Evolutionary conservation across 2,888 invertebrate genomes (phyloP), one percentile per base, ranked within the genome.

Genomic region (Diplolepis rosae): DNA sequence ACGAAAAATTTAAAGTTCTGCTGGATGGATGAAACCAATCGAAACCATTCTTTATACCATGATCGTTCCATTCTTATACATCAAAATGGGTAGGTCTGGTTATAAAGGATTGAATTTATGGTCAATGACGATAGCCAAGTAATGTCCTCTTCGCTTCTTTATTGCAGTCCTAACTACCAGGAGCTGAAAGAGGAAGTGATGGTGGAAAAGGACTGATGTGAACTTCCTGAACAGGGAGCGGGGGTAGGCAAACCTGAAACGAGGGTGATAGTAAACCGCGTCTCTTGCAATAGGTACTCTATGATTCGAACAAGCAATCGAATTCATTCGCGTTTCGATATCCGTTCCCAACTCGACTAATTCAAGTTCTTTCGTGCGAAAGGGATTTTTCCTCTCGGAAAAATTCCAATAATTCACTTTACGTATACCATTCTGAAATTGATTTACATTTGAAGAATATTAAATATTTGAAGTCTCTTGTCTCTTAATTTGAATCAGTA

Each of bases 221-320:
- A 61, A 61, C 61, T 39, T 39, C 61, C 61, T 54, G 30, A 32
- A 22, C n/a, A n/a, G 61, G 61, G 22, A 35, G 24, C n/a, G 39
- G 61, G 35, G 30, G 30, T 6, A 7, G 15, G 18, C 7, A 61
- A 61, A 39, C 18, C 45, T 45, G 45, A 45, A 35, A 61, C 24
- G 24, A 61, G 61, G 61, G 24, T 61, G 13, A 39, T 24, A 39
- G 39, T 39, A 61, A 61, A 39, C 39, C 61, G 39, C 24, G 39
- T 54, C 45, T 45, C 15, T 45, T 3, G 45, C 45, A 18, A 18
- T 45, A 9, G 90, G 91, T 24, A 91, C 91, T 48, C 69, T 30
- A 65, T 52, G 51, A 52, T 52, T 70, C 32, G 22, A 69, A 65
- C 18, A 28, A 39, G 52, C 69, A 65, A 65, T 51, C 69, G 65